phyloP scores from a whole-genome alignment of 2,797 vertebrate species.

The Eospalax fontanierii region DNA sequence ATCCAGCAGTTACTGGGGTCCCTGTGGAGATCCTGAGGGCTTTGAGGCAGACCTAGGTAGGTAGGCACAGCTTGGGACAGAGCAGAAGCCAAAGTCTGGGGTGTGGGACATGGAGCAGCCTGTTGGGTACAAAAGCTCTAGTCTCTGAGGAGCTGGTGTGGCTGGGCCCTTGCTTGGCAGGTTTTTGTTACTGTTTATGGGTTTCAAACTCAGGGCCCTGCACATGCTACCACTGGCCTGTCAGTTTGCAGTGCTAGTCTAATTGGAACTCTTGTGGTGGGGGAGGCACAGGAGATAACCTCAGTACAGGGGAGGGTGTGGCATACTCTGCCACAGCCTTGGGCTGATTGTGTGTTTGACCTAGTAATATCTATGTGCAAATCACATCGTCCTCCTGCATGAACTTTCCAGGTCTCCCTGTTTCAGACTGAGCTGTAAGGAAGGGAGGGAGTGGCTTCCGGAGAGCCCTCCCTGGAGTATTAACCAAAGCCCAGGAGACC shows the following conservation, averaged over 20 bases:
- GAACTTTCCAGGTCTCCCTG: background rate
- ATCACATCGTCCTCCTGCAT: accelerated
- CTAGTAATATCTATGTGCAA: background rate
- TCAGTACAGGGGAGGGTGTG: background rate
- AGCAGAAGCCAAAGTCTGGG: background rate
- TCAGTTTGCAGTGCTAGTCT: background rate
- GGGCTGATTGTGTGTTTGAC: background rate
- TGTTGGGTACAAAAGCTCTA: no score
- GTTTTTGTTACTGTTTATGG: background rate
- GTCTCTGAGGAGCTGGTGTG: background rate
- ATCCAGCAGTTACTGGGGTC: no score
- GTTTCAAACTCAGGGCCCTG: background rate
- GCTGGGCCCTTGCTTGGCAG: background rate
- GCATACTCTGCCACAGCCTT: background rate
- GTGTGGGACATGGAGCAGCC: background rate
- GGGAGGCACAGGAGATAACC: background rate
- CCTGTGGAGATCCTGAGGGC: background rate
- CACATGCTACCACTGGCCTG: background rate
- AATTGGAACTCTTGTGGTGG: background rate
- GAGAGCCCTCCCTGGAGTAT: no score
- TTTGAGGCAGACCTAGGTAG: background rate
- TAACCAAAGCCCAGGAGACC: background rate
- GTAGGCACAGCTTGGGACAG: background rate
- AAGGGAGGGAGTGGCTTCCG: background rate
- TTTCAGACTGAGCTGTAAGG: background rate